phyloP scores from a whole-genome alignment of 2,113 vertebrate species.

The Orthonyx spaldingii region DNA sequence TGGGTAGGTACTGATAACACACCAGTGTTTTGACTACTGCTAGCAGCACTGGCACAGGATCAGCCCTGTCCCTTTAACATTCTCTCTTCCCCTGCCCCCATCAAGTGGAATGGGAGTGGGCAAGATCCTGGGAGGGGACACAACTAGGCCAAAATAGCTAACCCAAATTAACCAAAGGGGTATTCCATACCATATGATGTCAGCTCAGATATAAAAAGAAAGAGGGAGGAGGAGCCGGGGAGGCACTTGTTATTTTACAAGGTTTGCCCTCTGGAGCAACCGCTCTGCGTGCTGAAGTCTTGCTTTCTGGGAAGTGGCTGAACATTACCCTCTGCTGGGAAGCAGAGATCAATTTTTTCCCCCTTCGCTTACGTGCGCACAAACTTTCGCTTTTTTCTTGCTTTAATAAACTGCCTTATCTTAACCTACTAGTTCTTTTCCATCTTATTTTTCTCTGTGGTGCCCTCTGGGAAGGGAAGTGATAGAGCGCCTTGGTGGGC shows the following conservation, averaged over 20 bases:
- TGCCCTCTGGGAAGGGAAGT: neutral
- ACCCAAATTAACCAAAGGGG: neutral
- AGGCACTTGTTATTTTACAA: neutral
- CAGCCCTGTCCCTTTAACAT: neutral
- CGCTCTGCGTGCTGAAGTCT: neutral
- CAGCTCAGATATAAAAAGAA: neutral
- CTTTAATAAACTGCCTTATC: neutral
- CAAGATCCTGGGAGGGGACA: neutral
- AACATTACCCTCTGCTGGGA: neutral
- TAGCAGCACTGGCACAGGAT: neutral
- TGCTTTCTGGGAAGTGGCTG: neutral
- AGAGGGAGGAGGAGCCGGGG: neutral
- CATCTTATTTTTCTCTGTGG: neutral
- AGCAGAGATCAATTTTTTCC: neutral
- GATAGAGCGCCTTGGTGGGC: neutral
- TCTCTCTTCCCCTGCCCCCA: neutral
- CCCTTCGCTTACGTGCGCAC: neutral
- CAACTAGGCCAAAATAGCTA: neutral
- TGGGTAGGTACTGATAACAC: neutral
- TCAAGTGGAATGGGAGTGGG: neutral
- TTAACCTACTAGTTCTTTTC: neutral
- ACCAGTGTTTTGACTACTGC: neutral
- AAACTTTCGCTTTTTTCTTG: neutral
- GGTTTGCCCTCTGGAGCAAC: neutral
- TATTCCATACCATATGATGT: neutral